These are phyloP conservation scores for Gasterosteus nipponicus DNA, from an alignment of 2,113 vertebrate genomes.

Conservation along the genomic window DNA sequence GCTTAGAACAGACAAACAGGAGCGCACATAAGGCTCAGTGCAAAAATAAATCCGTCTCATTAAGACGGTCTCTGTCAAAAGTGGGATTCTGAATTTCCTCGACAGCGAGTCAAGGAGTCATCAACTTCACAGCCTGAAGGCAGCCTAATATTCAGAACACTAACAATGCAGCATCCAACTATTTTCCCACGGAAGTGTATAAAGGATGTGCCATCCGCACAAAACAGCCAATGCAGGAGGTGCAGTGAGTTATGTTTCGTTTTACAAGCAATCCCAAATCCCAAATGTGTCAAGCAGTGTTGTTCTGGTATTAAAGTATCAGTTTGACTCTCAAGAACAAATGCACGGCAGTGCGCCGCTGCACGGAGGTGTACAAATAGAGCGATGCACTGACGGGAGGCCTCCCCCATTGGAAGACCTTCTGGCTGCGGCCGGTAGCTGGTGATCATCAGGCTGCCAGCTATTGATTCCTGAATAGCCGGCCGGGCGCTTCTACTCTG, in stretches of 20 bases:
- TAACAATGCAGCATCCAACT: too few species aligned
- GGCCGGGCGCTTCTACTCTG: conserved; percentile 42
- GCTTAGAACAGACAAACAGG: conserved; percentile 27
- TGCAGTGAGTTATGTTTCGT: neutral
- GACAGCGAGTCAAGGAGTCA: neutral
- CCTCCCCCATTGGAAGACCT: neutral
- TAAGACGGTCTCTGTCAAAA: neutral
- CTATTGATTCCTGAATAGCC: conserved; percentile 59
- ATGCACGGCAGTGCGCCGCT: neutral
- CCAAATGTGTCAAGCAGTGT: neutral
- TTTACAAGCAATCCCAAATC: neutral
- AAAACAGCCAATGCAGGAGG: neutral
- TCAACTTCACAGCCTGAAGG: too few species aligned
- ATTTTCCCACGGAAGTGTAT: too few species aligned
- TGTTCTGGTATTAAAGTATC: neutral
- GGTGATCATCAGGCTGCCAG: conserved; percentile 54
- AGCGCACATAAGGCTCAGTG: neutral
- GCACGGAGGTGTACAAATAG: neutral
- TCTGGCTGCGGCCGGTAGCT: conserved; percentile 19
- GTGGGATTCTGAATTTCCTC: neutral
- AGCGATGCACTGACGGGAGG: neutral
- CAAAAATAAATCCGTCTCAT: neutral
- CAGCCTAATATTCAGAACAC: too few species aligned
- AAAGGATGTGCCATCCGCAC: neutral
- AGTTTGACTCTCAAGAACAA: neutral